A percentile compares a stretch with the other conserved stretches of the same genome.
Evolutionary conservation across 2,113 vertebrate genomes (phyloP).

Genomic region (Macaca mulatta): DNA sequence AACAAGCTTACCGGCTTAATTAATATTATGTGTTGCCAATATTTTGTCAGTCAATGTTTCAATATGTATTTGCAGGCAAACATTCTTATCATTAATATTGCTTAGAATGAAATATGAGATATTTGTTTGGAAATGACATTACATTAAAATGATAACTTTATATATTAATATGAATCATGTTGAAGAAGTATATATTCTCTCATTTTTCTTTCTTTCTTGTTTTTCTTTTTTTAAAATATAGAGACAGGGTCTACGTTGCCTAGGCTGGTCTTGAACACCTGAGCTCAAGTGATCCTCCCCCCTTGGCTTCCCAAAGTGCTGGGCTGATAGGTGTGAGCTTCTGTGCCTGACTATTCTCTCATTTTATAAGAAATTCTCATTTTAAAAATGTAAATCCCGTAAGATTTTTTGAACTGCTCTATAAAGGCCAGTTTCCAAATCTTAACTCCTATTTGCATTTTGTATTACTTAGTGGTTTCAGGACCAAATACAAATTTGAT

Average conservation of each 20-base stretch:
- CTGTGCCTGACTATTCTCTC: too few relatives aligned
- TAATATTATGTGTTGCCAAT: background rate
- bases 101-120: background rate
- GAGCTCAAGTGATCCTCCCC: too few relatives aligned
- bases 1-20: background rate
- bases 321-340: too few relatives aligned
- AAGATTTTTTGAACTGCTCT: background rate
- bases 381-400: background rate
- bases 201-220: too few relatives aligned
- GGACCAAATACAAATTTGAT: slow-evolving; percentile 12
- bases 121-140: background rate
- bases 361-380: background rate
- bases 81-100: background rate
- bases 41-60: background rate
- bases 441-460: background rate
- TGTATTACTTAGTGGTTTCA: background rate
- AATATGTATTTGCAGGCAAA: background rate
- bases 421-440: background rate
- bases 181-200: background rate
- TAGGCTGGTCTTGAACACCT: too few relatives aligned
- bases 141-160: background rate
- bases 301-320: too few relatives aligned
- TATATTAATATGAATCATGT: background rate
- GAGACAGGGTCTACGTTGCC: too few relatives aligned
- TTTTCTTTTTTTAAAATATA: too few relatives aligned